Conservation (phyloP, 1,140 invertebrate species). For the Asbolus verrucosus region DNA sequence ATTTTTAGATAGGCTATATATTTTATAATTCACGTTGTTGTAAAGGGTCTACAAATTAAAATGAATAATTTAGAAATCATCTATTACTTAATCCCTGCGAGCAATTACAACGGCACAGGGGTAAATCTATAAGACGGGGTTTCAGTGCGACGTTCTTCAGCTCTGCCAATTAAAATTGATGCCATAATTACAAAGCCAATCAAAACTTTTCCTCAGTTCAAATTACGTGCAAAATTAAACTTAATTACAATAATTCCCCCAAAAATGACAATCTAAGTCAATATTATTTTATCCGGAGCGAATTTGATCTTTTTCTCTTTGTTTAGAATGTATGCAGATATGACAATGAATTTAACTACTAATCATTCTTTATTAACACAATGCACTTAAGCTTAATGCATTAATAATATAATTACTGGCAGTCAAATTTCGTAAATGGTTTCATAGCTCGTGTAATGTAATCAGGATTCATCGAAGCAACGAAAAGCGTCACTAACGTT, state of each 20-base stretch:
- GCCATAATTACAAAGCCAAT: slow-evolving; percentile 62
- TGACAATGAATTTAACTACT: no score
- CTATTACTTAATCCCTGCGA: slow-evolving; percentile 62
- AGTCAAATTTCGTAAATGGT: slow-evolving; percentile 4
- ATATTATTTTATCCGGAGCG: slow-evolving; percentile 49
- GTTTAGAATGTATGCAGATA: no score
- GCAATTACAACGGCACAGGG: slow-evolving; percentile 59
- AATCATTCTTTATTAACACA: slow-evolving; percentile 30
- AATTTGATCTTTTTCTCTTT: slow-evolving; percentile 2
- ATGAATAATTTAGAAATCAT: slow-evolving; percentile 63
- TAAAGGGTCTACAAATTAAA: slow-evolving; percentile 59
- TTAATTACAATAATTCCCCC: slow-evolving; percentile 55
- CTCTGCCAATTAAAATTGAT: slow-evolving; percentile 63
- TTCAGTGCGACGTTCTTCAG: slow-evolving; percentile 51
- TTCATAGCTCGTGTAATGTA: slow-evolving; percentile 42
- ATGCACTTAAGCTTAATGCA: slow-evolving; percentile 6
- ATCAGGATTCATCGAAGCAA: slow-evolving; percentile 42
- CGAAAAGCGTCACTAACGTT: slow-evolving; percentile 27
- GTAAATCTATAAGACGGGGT: slow-evolving; percentile 59
- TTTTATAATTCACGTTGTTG: slow-evolving; percentile 52
- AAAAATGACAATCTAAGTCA: slow-evolving; percentile 55
- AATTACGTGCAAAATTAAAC: slow-evolving; percentile 61
- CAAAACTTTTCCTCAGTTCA: slow-evolving; percentile 59
- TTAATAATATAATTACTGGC: slow-evolving; percentile 40
- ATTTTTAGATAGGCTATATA: slow-evolving; percentile 47